Base-by-base conservation (phyloP, 1,140 invertebrate species). In the Piezodorus guildinii region DNA sequence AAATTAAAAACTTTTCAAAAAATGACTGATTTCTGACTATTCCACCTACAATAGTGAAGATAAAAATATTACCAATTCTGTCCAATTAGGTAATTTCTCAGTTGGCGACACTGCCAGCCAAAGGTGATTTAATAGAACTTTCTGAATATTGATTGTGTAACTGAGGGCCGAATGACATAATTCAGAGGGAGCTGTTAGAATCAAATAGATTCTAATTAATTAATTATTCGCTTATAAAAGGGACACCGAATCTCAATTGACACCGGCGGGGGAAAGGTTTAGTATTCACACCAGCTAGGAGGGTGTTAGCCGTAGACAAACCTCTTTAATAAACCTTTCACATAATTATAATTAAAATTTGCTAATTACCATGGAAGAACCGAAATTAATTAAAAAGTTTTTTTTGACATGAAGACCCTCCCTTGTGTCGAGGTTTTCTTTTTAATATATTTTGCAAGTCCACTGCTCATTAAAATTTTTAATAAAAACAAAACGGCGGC, bases 171-270 rank as follows among this genome's bases (percentile, higher is more conserved):
- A 62, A 62, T 30, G 25, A 43, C 61, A 62, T 52, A 52, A 45
- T 23, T 43, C 60, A 62, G 68, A 12, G 54, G 25, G 19, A 59
- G 51, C 62, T 72, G 72, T 30, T 19, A 30, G 27, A 56, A 56
- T 56, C 27, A 56, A 56, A 25, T 56, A 30, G 52, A 25, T 56
- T 56, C 27, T 25, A 30, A 25, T 30, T 56, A 56, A 56, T 56
- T 56, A 56, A 23, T 30, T 56, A 25, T 25, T 30, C 27, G 14
- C 52, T 19, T 56, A 25, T 30, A 56, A 30, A 23, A 23, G 27
- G 23, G 52, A 30, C 52, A 25, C 23, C 34, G 34, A 39, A 39
- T 39, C 34, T 39, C 34, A 5, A 39, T 39, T 39, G 34, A 39
- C 34, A 39, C 34, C 34, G 34, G 10, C 15, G 14, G 49, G 49